Evolutionary conservation across 1,140 invertebrate genomes (phyloP).

Genomic region (Aphidius ervi): DNA sequence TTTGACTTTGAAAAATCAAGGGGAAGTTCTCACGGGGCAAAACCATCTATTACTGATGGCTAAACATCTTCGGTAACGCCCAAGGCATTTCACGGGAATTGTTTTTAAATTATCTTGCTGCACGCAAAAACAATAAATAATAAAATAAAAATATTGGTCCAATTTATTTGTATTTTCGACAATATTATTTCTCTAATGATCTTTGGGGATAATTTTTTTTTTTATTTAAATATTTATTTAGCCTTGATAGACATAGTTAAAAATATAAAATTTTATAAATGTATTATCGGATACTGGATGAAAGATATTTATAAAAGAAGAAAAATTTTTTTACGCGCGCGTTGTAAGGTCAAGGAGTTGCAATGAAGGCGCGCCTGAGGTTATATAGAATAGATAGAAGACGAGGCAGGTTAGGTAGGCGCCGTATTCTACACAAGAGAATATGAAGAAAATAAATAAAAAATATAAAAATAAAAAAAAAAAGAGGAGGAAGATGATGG

Average conservation of each 20-base stretch:
- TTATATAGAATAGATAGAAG: slow-evolving; percentile 5
- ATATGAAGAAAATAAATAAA: too few relatives aligned
- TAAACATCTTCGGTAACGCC: slow-evolving; percentile 4
- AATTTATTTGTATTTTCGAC: too few relatives aligned
- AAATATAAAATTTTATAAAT: too few relatives aligned
- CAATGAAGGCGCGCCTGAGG: slow-evolving; percentile 13
- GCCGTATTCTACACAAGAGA: slow-evolving; percentile 1
- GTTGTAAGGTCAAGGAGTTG: slow-evolving; percentile 24
- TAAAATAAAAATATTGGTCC: too few relatives aligned
- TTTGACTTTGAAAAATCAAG: slow-evolving; percentile 5
- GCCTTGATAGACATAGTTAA: too few relatives aligned
- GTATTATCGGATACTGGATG: not conserved
- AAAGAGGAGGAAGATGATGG: slow-evolving; percentile 25
- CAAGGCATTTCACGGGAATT: not conserved
- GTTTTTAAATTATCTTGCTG: not conserved
- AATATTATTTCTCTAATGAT: too few relatives aligned
- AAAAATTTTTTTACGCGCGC: slow-evolving; percentile 14
- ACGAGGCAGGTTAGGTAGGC: slow-evolving; percentile 12
- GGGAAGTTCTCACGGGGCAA: slow-evolving; percentile 21
- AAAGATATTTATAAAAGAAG: not conserved
- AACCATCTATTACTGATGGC: slow-evolving; percentile 10
- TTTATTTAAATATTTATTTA: too few relatives aligned
- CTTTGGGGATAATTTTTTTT: too few relatives aligned
- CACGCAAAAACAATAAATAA: too few relatives aligned
- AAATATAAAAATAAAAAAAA: not conserved